Conservation (phyloP, 1,140 invertebrate genomes). For the Drosophila hydei region DNA sequence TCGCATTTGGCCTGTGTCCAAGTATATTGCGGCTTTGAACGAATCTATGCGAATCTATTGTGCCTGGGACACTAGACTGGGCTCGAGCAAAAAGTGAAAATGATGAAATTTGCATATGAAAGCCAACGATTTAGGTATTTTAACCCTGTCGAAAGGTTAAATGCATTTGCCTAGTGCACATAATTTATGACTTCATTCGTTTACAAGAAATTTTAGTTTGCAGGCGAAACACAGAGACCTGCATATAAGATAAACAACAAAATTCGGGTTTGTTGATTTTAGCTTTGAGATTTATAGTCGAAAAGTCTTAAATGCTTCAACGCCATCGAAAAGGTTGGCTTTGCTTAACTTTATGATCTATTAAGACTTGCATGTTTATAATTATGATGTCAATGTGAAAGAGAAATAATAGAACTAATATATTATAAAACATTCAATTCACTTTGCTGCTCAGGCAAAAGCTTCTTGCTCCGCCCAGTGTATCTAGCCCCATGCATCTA, state of each 20-base stretch:
- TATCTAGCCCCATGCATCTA: no score
- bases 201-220: not conserved
- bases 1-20: constrained; percentile 48
- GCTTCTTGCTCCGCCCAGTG: no score
- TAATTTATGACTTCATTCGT: constrained; percentile 50
- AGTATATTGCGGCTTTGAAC: constrained; percentile 49
- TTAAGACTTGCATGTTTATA: no score
- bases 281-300: constrained; percentile 33
- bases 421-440: no score
- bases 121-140: constrained; percentile 17
- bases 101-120: constrained; percentile 59
- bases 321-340: no score
- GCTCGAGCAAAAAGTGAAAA: constrained; percentile 51
- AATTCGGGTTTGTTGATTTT: constrained; percentile 16
- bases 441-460: no score
- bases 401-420: no score
- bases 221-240: not conserved
- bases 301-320: not conserved
- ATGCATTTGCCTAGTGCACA: constrained; percentile 57
- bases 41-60: constrained; percentile 38
- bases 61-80: not conserved
- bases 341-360: no score
- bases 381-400: no score
- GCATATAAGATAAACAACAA: constrained; percentile 5
- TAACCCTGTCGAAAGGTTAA: constrained; percentile 47